Conservation (phyloP, 2,888 invertebrate genomes). For the Drosophila pegasa region DNA sequence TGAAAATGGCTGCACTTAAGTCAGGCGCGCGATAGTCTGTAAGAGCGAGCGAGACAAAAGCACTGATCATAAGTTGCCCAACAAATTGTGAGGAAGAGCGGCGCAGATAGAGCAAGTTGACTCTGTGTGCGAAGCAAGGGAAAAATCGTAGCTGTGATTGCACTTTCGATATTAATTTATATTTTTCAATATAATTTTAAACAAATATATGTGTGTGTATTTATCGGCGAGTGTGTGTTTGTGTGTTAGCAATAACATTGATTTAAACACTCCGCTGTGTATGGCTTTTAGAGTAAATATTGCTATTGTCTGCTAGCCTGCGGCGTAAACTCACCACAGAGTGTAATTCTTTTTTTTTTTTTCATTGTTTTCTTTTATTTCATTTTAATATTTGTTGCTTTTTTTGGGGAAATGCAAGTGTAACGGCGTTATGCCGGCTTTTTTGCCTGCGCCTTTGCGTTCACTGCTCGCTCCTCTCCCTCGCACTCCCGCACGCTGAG, state of each 20-base stretch:
- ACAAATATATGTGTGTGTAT: background rate
- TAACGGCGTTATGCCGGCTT: conserved; percentile 44
- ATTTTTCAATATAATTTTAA: background rate
- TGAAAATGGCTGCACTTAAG: background rate
- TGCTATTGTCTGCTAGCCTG: conserved; percentile 33
- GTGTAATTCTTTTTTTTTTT: conserved; percentile 4
- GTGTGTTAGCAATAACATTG: conserved; percentile 32
- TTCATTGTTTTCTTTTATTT: background rate
- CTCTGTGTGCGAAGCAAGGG: background rate
- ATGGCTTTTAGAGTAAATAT: conserved; percentile 31
- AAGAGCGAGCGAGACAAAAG: background rate
- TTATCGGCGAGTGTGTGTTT: background rate
- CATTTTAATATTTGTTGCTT: background rate
- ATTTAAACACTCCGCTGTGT: conserved; percentile 10
- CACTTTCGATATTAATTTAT: background rate
- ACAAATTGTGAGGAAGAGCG: background rate
- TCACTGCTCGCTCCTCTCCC: background rate
- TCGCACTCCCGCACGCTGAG: conserved; percentile 2
- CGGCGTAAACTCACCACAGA: conserved; percentile 44
- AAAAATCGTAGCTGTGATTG: background rate
- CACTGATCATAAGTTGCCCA: background rate
- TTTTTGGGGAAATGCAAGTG: background rate
- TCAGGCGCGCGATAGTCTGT: background rate
- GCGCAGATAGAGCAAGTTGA: background rate
- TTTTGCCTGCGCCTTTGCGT: conserved; percentile 30